phyloP scores from a whole-genome alignment of 2,797 vertebrate species.

The Nannoperca obscura region DNA sequence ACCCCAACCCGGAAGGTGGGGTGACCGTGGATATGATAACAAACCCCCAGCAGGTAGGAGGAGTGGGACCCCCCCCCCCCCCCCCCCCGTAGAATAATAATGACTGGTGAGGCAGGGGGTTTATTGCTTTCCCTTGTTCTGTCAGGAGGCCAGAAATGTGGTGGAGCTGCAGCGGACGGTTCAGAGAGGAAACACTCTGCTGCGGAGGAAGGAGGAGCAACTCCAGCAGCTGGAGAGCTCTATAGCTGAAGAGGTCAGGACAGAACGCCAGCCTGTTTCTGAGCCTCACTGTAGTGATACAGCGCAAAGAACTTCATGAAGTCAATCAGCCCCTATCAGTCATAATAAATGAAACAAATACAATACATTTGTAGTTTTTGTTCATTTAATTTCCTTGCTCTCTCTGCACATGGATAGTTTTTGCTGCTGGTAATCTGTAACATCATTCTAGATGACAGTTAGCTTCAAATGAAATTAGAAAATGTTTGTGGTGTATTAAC shows the following conservation, averaged over 20 bases:
- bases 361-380: background rate
- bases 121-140: background rate
- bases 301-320: background rate
- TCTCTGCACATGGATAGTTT: background rate
- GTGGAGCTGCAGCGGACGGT: constrained; percentile 84
- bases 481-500: background rate
- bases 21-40: no score
- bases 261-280: background rate
- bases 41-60: no score
- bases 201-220: constrained; percentile 89
- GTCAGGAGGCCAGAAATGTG: constrained; percentile 87
- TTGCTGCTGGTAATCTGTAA: background rate
- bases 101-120: rapidly evolving
- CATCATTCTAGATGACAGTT: background rate
- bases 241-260: constrained; percentile 85
- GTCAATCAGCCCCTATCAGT: background rate
- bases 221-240: constrained; percentile 89
- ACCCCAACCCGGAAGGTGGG: no score
- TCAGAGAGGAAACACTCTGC: constrained; percentile 84
- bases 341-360: background rate
- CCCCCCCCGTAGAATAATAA: background rate
- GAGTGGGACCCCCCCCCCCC: no score
- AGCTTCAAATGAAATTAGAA: background rate
- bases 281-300: no score
- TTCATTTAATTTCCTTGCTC: background rate